Evolutionary conservation across 2,888 invertebrate species (phyloP).

Genomic region (Epistrophe eligans): DNA sequence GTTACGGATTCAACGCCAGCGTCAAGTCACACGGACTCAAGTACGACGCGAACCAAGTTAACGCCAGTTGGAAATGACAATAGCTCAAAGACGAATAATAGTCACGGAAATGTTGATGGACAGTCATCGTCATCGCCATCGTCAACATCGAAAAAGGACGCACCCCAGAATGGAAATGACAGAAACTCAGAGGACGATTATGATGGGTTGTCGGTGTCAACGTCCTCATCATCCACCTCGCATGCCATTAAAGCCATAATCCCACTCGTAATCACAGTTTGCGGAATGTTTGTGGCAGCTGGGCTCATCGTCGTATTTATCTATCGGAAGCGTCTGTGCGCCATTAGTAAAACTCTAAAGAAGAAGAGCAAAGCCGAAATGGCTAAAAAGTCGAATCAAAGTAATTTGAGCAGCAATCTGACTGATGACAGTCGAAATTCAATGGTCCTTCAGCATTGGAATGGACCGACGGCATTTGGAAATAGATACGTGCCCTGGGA

Average conservation of each 20-base stretch:
- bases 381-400: constrained; percentile 85
- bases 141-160: constrained; percentile 18
- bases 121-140: constrained; percentile 3
- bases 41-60: constrained; percentile 79
- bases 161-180: constrained; percentile 47
- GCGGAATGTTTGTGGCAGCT: constrained; percentile 88
- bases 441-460: constrained; percentile 91
- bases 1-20: constrained; percentile 82
- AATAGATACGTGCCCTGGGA: constrained; percentile 95
- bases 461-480: constrained; percentile 90
- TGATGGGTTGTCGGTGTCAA: constrained; percentile 50
- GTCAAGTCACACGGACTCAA: constrained; percentile 77
- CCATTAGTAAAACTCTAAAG: constrained; percentile 86
- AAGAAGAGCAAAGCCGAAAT: constrained; percentile 89
- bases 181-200: constrained; percentile 44
- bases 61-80: constrained; percentile 78
- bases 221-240: constrained; percentile 82
- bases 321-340: constrained; percentile 89
- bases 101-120: constrained; percentile 50
- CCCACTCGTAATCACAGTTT: constrained; percentile 88
- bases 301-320: constrained; percentile 87
- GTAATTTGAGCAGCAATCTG: constrained; percentile 81
- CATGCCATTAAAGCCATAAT: constrained; percentile 87
- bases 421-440: constrained; percentile 83
- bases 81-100: constrained; percentile 63